Conservation (phyloP, 2,888 invertebrate species). For the Fragum whitleyi region DNA sequence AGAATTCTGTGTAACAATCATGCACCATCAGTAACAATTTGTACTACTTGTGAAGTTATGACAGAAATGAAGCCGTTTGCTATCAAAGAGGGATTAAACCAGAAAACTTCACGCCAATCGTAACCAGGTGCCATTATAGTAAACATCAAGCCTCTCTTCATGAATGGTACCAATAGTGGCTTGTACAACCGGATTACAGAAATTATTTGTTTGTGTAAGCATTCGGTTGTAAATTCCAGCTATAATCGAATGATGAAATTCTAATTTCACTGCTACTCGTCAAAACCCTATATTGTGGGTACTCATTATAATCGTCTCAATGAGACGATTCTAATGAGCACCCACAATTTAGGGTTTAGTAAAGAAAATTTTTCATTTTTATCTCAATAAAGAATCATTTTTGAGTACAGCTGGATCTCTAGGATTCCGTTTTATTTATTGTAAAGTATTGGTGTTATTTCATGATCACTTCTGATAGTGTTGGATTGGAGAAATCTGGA, state of each 20-base stretch:
- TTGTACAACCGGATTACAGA: background rate
- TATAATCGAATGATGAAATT: no score
- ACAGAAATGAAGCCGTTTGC: slow-evolving; percentile 6
- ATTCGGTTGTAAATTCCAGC: background rate
- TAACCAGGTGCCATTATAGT: slow-evolving; percentile 26
- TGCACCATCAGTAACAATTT: slow-evolving; percentile 21
- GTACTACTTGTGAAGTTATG: slow-evolving; percentile 20
- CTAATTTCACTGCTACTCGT: no score
- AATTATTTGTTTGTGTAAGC: slow-evolving; percentile 8
- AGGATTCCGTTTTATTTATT: slow-evolving; percentile 12
- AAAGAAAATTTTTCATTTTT: no score
- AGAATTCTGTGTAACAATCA: background rate
- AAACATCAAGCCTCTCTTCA: slow-evolving; percentile 1
- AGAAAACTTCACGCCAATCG: background rate
- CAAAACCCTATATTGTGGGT: no score
- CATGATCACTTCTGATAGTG: background rate
- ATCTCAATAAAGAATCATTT: no score
- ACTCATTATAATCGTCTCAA: no score
- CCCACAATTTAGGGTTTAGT: no score
- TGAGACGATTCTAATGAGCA: no score
- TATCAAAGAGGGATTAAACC: slow-evolving; percentile 23
- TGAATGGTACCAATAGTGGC: background rate
- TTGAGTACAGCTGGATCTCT: background rate
- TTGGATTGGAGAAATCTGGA: background rate
- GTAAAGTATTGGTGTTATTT: slow-evolving; percentile 19